Evolutionary conservation across 2,888 invertebrate species (phyloP).

Genomic region (Himalopsyche kuldschensis): DNA sequence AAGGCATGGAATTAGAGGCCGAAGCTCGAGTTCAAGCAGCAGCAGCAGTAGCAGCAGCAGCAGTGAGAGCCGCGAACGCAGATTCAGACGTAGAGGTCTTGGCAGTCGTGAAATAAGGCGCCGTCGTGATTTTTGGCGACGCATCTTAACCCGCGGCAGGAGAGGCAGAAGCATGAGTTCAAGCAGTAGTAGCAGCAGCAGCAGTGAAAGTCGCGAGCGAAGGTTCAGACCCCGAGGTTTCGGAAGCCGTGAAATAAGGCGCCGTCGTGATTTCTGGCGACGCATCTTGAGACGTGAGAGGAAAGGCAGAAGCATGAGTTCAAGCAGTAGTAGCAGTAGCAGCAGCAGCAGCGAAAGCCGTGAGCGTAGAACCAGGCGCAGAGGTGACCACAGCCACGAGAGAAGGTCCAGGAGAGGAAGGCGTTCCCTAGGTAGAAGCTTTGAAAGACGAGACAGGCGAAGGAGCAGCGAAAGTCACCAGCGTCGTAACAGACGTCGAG

Average conservation of each 20-base stretch:
- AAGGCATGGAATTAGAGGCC: not conserved
- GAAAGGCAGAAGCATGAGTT: not conserved
- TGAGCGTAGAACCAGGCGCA: not conserved
- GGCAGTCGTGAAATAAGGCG: too few relatives aligned
- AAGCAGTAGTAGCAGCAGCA: constrained; percentile 12
- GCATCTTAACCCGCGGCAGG: not conserved
- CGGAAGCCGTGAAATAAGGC: not conserved
- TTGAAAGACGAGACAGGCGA: too few relatives aligned
- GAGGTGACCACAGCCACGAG: not conserved
- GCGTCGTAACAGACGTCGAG: not conserved
- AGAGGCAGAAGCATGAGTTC: not conserved
- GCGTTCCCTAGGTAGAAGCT: too few relatives aligned
- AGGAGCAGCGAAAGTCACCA: not conserved
- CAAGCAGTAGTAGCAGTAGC: not conserved
- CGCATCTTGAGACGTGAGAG: not conserved
- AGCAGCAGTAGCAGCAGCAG: not conserved
- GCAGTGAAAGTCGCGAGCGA: not conserved
- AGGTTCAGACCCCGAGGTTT: not conserved
- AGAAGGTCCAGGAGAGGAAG: not conserved
- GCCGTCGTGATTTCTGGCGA: not conserved
- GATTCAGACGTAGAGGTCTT: not conserved
- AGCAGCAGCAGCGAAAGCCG: not conserved
- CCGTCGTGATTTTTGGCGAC: too few relatives aligned
- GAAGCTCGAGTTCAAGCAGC: not conserved
- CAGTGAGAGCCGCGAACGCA: not conserved